Evolutionary conservation across 2,113 vertebrate genomes (phyloP).

Genomic region (Raja brachyura): DNA sequence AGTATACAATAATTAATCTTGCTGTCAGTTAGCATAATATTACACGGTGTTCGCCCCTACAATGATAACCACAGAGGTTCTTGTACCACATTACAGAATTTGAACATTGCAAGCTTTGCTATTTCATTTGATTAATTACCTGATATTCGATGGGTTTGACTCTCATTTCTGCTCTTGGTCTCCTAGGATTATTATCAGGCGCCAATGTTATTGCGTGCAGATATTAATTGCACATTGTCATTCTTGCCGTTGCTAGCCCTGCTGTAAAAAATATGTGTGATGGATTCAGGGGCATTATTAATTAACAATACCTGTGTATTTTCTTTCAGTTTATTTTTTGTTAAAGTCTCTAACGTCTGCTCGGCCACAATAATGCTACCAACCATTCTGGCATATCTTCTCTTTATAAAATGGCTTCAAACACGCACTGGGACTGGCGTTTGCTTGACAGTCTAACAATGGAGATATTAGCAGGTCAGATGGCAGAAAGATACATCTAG

Average conservation of each 20-base stretch:
- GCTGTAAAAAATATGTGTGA: not conserved
- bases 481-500: not conserved
- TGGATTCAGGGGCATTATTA: not conserved
- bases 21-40: slow-evolving; percentile 35
- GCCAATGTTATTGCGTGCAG: not conserved
- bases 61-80: slow-evolving; percentile 27
- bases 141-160: slow-evolving; percentile 22
- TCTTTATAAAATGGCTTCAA: not conserved
- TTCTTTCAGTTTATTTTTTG: not conserved
- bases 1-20: slow-evolving; percentile 35
- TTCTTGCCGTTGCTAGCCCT: not conserved
- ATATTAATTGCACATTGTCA: slow-evolving; percentile 19
- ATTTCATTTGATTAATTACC: slow-evolving; percentile 36
- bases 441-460: not conserved
- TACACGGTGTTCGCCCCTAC: slow-evolving; percentile 19
- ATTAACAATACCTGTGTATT: not conserved
- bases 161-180: slow-evolving; percentile 22
- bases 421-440: not conserved
- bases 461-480: not conserved
- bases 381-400: not conserved
- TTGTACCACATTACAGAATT: slow-evolving; percentile 29
- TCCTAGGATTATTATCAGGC: slow-evolving; percentile 17
- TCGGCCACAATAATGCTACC: too few relatives aligned
- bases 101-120: slow-evolving; percentile 31
- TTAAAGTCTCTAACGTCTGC: too few relatives aligned